Evolutionary conservation across 2,888 invertebrate genomes (phyloP), one percentile per base, ranked within the genome.

Genomic region (Lycophotia porphyrea): DNA sequence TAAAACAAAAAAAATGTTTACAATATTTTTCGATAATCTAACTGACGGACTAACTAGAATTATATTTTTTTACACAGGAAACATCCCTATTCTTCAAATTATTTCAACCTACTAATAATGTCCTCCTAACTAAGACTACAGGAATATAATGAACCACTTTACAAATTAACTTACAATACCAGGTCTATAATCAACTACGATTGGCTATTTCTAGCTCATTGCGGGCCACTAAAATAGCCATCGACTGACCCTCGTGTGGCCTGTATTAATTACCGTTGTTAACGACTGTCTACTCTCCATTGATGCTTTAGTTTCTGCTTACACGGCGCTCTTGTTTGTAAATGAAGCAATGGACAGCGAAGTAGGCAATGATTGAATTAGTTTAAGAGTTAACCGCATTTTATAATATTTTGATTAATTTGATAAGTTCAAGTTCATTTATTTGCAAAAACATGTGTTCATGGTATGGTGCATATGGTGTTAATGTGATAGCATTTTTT

Each of bases 201-300:
- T 63, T 44, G 66, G 52, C 63, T 63, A 74, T 80, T 55, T 49
- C 69, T 66, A 70, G 65, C 49, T 73, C 60, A 78, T 73, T 78
- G 31, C 55, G 13, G 21, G 42, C 27, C 80, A 67, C 66, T 79
- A 63, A 67, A 79, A 79, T 58, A 31, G 24, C 47, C 34, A 67
- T 79, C 47, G 63, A 49, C 39, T 34, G 74, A 71, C 67, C 65
- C 84, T 74, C 47, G 34, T 71, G 71, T 80, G 63, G 55, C 74
- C 71, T 74, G 66, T 31, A 58, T 73, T 78, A 73, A 78, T 78
- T 9, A 34, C 31, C 27, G 63, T 49, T 81, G 76, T 76, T 76
- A 81, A 80, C 42, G 58, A 44, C 47, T 63, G 47, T 44, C 55
- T 80, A 80, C 52, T 76, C 71, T 71, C 81, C 67, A 81, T 73